Base-by-base conservation (phyloP, 2,888 invertebrate species). In the Pandemis corylana region DNA sequence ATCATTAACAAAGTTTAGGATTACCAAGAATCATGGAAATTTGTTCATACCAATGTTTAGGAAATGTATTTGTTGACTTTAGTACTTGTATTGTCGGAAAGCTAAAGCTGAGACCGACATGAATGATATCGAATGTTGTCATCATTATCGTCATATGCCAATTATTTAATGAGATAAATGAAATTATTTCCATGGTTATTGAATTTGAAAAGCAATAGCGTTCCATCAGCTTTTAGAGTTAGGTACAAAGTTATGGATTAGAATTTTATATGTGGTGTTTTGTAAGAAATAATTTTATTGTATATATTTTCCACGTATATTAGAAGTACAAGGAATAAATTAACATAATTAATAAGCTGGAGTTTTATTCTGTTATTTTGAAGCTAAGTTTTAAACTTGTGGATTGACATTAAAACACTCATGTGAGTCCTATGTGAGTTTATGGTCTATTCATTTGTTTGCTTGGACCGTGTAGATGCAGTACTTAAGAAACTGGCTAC, bases 181-280 rank as follows among this genome's bases (percentile, higher is more conserved):
- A n/a, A 59, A 69, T 64, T 71, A 76, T 78, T 68, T 77, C 68
- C 36, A 66, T 44, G 67, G 74, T 77, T 74, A 76, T 78, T 74
- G 44, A 51, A 28, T 61, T 41, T 61, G 51, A 69, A 61, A 69
- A 65, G 59, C 69, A 53, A 70, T 62, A 73, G 68, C 64, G 68
- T 61, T 51, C 53, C 61, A 74, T 66, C 61, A 59, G 74, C 69
- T 74, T 74, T 41, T 74, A 69, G 69, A 56, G 46, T 59, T 63
- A 72, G 72, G 68, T 68, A 69, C 69, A 74, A 74, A 70, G 46
- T 56, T 61, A 67, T 56, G 71, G 70, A 67, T 71, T 75, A 71
- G 62, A 74, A 51, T 75, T 75, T 75, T 75, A 75, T 75, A 75
- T 71, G 70, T 71, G 70, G 71, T 71, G 66, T 75, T 75, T 75